Percentiles rank a stretch among this genome's conserved stretches.
Evolutionary conservation across 1,140 invertebrate species (phyloP).

Genomic region (Achatina immaculata): DNA sequence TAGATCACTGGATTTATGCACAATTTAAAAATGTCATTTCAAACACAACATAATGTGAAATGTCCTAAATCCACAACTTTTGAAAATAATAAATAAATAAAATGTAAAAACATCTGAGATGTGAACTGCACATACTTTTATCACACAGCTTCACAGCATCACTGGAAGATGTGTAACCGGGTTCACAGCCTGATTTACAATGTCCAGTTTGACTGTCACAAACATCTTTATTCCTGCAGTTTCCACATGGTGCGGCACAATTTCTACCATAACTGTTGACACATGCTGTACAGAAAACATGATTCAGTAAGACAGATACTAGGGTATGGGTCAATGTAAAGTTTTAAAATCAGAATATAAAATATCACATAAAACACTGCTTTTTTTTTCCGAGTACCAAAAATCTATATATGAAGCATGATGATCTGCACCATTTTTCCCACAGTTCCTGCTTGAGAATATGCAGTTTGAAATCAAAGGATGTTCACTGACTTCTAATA

Average conservation of each 20-base stretch:
- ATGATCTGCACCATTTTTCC: too few relatives aligned
- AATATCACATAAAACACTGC: too few relatives aligned
- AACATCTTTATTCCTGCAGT: constrained; percentile 34
- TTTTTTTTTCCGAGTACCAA: neutral
- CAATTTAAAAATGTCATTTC: neutral
- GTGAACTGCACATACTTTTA: constrained; percentile 1
- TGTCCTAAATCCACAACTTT: neutral
- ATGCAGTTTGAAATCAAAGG: neutral
- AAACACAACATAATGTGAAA: neutral
- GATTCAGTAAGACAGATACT: too few relatives aligned
- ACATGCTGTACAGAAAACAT: constrained; percentile 35
- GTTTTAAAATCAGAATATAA: neutral
- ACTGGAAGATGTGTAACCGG: constrained; percentile 33
- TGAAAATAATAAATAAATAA: neutral
- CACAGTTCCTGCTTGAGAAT: too few relatives aligned
- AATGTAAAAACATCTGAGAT: neutral
- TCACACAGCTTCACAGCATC: neutral
- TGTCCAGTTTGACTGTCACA: constrained; percentile 39
- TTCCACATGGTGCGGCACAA: constrained; percentile 44
- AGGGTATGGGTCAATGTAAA: neutral
- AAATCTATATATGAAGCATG: neutral
- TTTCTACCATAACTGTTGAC: constrained; percentile 39
- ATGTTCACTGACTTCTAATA: neutral
- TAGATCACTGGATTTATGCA: neutral
- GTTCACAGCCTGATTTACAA: constrained; percentile 39